phyloP scores from a whole-genome alignment of 1,140 invertebrate species.

The Drosophila tani region DNA sequence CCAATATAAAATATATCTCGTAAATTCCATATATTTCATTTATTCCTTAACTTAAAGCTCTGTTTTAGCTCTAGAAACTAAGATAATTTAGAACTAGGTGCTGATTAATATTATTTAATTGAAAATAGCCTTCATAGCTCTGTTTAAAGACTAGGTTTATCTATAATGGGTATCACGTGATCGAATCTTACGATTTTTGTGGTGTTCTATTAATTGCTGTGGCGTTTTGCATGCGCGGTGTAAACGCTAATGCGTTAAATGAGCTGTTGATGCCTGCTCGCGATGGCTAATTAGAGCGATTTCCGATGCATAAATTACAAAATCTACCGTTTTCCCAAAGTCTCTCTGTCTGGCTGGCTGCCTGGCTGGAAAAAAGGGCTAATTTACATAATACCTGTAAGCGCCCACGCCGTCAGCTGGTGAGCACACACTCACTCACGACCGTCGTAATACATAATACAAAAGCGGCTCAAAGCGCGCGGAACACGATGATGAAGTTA shows the following conservation, averaged over 20 bases:
- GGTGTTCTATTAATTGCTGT: slow-evolving; percentile 27
- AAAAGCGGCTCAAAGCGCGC: slow-evolving; percentile 45
- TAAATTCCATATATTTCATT: neutral
- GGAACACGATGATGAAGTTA: slow-evolving; percentile 70
- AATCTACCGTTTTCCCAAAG: slow-evolving; percentile 17
- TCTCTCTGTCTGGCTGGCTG: neutral
- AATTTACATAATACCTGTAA: slow-evolving; percentile 45
- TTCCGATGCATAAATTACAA: slow-evolving; percentile 70
- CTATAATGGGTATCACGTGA: slow-evolving; percentile 20
- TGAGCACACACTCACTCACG: slow-evolving; percentile 13
- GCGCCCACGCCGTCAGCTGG: slow-evolving; percentile 56
- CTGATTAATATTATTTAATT: neutral
- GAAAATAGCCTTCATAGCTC: neutral
- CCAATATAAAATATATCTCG: neutral
- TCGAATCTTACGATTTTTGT: slow-evolving; percentile 1
- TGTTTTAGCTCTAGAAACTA: too few relatives aligned
- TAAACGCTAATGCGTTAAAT: slow-evolving; percentile 75
- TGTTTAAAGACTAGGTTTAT: too few relatives aligned
- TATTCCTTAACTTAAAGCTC: neutral
- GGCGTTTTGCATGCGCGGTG: slow-evolving; percentile 33
- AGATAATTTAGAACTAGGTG: neutral
- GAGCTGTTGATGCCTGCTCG: slow-evolving; percentile 63
- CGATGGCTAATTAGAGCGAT: slow-evolving; percentile 71
- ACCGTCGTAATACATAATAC: slow-evolving; percentile 17
- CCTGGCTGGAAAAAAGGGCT: slow-evolving; percentile 15